Evolutionary conservation across 2,797 vertebrate species (phyloP), one percentile per base, ranked within the genome.

Genomic region (Decapterus maruadsi): DNA sequence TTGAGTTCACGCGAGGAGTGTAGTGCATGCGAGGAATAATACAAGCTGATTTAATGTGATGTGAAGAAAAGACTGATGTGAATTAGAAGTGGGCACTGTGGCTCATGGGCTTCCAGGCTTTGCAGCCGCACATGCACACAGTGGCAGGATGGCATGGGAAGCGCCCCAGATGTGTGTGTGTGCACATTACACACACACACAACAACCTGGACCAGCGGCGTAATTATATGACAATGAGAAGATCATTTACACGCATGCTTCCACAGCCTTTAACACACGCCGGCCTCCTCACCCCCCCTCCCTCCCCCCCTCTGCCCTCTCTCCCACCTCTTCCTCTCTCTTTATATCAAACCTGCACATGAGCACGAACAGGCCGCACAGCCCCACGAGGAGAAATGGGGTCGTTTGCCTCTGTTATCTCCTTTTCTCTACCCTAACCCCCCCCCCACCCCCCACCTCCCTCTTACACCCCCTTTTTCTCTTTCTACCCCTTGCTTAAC

Each of bases 371-470:
- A 86, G 80, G 80, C 86, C 46, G 19, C 67, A 80, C 68, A 78
- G 81, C 87, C 88, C 91, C 87, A 72, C 68, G 80, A 92, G 92
- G 76, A 92, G 83, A 90, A 93, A 92, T 77, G 82, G 91, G 92
- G 91, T 93, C 84, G 83, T 93, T 92, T 89, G 62, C 85, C 72
- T 88, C 80, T 50, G 75, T 87, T 87, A 76, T 92, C 86, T 85
- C 89, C 80, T 80, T 84, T 76, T 81, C 75, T 84, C 72, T 55
- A 68, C 68, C 46, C 56, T 40, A 2, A 68, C 31, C 58, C 65
- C 69, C 58, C 51, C 51, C 38, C 14, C 64, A 55, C 50, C 53
- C 50, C 72, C 45, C n/a, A n/a, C n/a, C n/a, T n/a, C 58, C 51
- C 51, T 42, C 14, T 50, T 16, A 69, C 64, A 55, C 50, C 53